Base-by-base conservation (phyloP, 2,888 invertebrate species). In the Buathra laborator region DNA sequence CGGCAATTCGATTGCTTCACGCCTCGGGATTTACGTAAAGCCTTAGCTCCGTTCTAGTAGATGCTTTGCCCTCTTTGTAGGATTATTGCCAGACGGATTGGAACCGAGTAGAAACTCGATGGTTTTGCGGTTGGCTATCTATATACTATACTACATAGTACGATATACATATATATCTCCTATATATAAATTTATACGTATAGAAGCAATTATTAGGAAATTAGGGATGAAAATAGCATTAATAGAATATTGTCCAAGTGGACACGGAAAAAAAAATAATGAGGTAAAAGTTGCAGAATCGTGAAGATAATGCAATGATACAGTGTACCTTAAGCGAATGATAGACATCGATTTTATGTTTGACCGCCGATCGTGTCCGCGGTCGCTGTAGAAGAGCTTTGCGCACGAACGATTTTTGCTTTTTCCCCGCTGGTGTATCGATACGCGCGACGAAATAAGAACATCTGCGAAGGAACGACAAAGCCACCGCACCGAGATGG, bases 121-220 rank as follows among this genome's bases (percentile, higher is more conserved):
- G 24, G 94, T 94, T 88, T 92, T 93, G 86, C 90, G 85, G 86
- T 84, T 91, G 82, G 89, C 93, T 48, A 37, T 81, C 24, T 24
- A 14, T 59, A 75, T 67, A 59, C 66, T 9, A 7, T 37, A 37
- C 37, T 37, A 37, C 0, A 5, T 37, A 37, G 6, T 62, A 62
- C 62, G 5, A 12, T 14, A 0, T 43, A 64, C 24, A 37, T 3
- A 24, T 3, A 43, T 68, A 46, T 51, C 29, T 46, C 48, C 12
- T 14, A n/a, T 16, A 53, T 43, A 51, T 68, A 24, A 3, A 24
- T 24, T 24, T 24, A 16, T 68, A 12, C 16, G 16, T n/a, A 19
- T 53, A 56, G 71, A 72, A 44, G 67, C 76, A 29, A 77, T 81
- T 77, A 81, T 78, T 6, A 51, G 9, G 5, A 37, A 37, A 37